Base-by-base conservation (phyloP, 2,888 invertebrate species). In the Noctua janthina region DNA sequence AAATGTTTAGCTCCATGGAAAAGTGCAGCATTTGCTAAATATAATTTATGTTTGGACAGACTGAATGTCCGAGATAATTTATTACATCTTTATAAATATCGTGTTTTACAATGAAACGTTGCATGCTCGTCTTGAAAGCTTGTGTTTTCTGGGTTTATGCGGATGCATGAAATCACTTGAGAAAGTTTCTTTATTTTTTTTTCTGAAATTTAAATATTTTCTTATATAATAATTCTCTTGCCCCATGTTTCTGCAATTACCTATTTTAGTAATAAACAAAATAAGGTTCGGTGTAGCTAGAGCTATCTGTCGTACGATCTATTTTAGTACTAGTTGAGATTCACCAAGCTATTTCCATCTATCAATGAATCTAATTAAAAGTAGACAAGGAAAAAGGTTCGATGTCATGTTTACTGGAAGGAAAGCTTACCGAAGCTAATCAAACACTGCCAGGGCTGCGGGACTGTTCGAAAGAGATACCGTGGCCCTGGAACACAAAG, bases 1-100 rank as follows among this genome's bases (percentile, higher is more conserved):
- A 51, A 72, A 69, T 73, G 68, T 62, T 69, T 20, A 23, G 69
- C 70, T 76, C 79, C 81, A 79, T 77, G 83, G 83, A 84, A 88
- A 88, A 89, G 75, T 85, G 87, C 76, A 80, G 17, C 76, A 64
- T 83, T 80, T 82, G 88, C 89, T 83, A 89, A 87, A 90, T 51
- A 66, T 81, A 84, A 84, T 84, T 79, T 75, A 86, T 85, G 82
- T 85, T 84, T 84, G 54, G 79, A 75, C 73, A 43, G 17, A 79
- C 49, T 15, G 49, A 76, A 76, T 82, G 59, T 74, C 6, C 11
- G 39, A 59, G 51, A 66, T 39, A 66, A 85, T 84, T 75, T 84
- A 85, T 70, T 39, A 23, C 69, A 39, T 1, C 29, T 68, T 1
- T 43, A 39, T 71, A 35, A 74, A 74, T 74, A 29, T 71, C 56